These are phyloP conservation scores for Cydia fagiglandana DNA, from an alignment of 1,140 invertebrate genomes.

Conservation along the genomic window DNA sequence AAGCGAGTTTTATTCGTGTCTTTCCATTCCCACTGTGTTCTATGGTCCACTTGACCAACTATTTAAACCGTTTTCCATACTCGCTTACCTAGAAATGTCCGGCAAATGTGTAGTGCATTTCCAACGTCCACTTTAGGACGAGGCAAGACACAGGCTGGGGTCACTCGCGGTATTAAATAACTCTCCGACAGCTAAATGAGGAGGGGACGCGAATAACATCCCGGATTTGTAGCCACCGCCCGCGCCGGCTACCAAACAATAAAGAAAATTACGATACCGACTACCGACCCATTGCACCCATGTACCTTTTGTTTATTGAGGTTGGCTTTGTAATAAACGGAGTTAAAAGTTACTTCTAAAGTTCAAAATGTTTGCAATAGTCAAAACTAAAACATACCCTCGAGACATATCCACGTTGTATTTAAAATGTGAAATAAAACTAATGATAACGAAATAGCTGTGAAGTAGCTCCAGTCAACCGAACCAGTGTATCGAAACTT, in stretches of 20 bases:
- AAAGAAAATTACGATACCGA: constrained; percentile 53
- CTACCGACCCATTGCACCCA: constrained; percentile 38
- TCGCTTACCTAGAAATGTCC: constrained; percentile 35
- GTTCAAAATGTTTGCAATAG: background rate
- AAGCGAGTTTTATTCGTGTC: background rate
- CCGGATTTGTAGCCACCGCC: constrained; percentile 44
- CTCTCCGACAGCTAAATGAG: constrained; percentile 75
- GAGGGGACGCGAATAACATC: constrained; percentile 59
- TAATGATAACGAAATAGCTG: too few relatives aligned
- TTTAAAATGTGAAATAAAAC: too few relatives aligned
- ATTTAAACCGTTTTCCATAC: constrained; percentile 1
- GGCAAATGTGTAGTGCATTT: constrained; percentile 75
- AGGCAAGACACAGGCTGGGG: constrained; percentile 53
- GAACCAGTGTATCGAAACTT: too few relatives aligned
- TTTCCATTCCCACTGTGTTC: constrained; percentile 44
- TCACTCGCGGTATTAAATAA: constrained; percentile 76
- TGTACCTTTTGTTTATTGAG: constrained; percentile 29
- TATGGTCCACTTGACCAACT: background rate
- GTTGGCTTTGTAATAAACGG: constrained; percentile 25
- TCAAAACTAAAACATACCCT: background rate
- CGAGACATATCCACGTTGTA: too few relatives aligned
- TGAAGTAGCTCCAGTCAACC: too few relatives aligned
- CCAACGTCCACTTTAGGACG: constrained; percentile 45
- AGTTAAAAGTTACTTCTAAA: constrained; percentile 1
- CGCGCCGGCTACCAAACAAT: constrained; percentile 44